Base-by-base conservation (phyloP, 2,888 invertebrate species). In the Acronicta leporina region DNA sequence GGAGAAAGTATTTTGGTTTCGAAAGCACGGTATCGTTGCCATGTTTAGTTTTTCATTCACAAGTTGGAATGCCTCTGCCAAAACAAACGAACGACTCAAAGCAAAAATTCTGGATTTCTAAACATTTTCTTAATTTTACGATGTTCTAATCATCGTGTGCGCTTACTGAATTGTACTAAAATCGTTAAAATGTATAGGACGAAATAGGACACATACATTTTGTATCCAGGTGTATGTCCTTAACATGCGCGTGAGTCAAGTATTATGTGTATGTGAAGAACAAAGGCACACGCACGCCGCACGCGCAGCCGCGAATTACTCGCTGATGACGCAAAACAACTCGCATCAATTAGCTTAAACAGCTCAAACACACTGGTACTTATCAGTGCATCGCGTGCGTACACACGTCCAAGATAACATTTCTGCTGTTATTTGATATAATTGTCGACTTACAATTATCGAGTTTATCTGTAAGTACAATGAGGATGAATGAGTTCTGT, bases 211-310 rank as follows among this genome's bases (percentile, higher is more conserved):
- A 40, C 13, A 35, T 33, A 44, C 40, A 57, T 43, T 15, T n/a
- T 14, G 15, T 42, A 45, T 45, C 55, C 58, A 75, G 64, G 54
- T 71, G 63, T 51, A 3, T 20, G 41, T 52, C 30, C 52, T 50
- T 25, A 45, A 57, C 42, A 64, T 46, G 33, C 56, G 63, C 53
- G 48, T 49, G 51, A 56, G 45, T 56, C 45, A 49, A 52, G 48
- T 63, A 38, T 66, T 67, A 66, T 72, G 77, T 65, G 63, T 60
- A 66, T 72, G 77, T 65, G 63, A 60, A 49, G 64, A 72, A 76
- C 79, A 76, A 76, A 77, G 74, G 62, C 60, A 66, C 58, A 67
- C 58, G 67, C 72, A 68, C 41, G 15, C 46, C 58, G 63, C 61
- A 55, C 61, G 63, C 64, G 61, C 53, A n/a, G 38, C 38, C 53